Conservation (phyloP, 2,888 invertebrate genomes). For the Drosophila testacea region DNA sequence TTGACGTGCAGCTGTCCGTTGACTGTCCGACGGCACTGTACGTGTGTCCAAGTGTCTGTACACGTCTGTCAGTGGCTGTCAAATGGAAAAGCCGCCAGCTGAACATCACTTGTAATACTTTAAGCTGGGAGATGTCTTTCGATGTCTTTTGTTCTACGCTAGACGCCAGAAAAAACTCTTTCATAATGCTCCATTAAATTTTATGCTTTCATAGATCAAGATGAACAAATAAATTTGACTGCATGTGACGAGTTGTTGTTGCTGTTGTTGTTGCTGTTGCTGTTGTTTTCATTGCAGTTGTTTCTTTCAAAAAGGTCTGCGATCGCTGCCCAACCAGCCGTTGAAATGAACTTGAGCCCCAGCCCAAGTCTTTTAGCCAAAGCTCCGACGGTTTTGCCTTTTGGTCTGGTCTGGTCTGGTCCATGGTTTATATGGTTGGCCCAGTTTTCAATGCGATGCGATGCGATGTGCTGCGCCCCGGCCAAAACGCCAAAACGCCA, state of each 20-base stretch:
- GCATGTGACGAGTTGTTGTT: slow-evolving; percentile 52
- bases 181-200: slow-evolving; percentile 82
- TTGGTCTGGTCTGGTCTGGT: slow-evolving; percentile 26
- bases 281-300: slow-evolving; percentile 33
- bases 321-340: slow-evolving; percentile 68
- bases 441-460: slow-evolving; percentile 47
- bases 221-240: slow-evolving; percentile 81
- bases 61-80: slow-evolving; percentile 59
- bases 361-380: slow-evolving; percentile 31
- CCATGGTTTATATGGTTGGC: slow-evolving; percentile 66
- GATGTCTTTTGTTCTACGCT: slow-evolving; percentile 27
- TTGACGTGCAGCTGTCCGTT: slow-evolving; percentile 56
- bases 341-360: slow-evolving; percentile 78
- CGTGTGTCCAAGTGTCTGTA: slow-evolving; percentile 23
- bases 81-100: slow-evolving; percentile 25
- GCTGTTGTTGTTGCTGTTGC: slow-evolving; percentile 21
- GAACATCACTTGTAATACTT: slow-evolving; percentile 23
- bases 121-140: slow-evolving; percentile 20
- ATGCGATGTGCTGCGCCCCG: slow-evolving; percentile 34
- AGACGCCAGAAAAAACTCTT: slow-evolving; percentile 56
- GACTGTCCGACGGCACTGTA: slow-evolving; percentile 7
- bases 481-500: slow-evolving; percentile 22
- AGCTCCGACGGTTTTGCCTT: slow-evolving; percentile 14
- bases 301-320: slow-evolving; percentile 54
- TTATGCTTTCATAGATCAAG: slow-evolving; percentile 82